Evolutionary conservation across 2,113 vertebrate species (phyloP).

Genomic region (Rhagologus leucostigma): DNA sequence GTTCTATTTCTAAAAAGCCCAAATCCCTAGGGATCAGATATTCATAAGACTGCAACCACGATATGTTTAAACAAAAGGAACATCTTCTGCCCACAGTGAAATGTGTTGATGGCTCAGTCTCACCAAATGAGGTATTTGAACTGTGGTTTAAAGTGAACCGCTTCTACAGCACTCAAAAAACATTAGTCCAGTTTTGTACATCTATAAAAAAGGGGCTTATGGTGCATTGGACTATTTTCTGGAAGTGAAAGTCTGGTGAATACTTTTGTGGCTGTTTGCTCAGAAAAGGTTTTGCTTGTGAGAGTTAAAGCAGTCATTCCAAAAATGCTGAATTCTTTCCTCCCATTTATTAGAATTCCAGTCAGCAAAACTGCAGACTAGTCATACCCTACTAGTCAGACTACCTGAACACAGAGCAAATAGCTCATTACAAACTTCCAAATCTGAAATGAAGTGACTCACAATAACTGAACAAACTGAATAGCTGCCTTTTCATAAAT

Average conservation of each 20-base stretch:
- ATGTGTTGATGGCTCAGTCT: background rate
- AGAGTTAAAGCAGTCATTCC: background rate
- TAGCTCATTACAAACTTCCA: constrained; percentile 26
- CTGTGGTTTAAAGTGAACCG: background rate
- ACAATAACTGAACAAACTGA: constrained; percentile 33
- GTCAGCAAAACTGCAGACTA: constrained; percentile 32
- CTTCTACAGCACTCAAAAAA: background rate
- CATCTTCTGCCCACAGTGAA: background rate
- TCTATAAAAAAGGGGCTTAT: background rate
- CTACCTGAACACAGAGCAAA: constrained; percentile 40
- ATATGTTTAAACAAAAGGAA: background rate
- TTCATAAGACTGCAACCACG: background rate
- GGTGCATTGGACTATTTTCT: background rate
- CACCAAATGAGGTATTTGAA: background rate
- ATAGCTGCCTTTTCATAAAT: constrained; percentile 26
- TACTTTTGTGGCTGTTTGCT: background rate
- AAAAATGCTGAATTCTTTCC: constrained; percentile 14
- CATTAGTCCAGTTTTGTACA: background rate
- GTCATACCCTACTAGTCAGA: constrained; percentile 18
- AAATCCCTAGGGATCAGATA: constrained; percentile 21
- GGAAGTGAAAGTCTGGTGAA: background rate
- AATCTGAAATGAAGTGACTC: constrained; percentile 41
- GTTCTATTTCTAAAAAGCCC: constrained; percentile 15
- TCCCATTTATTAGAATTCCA: constrained; percentile 37
- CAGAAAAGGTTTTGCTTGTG: background rate